phyloP scores from a whole-genome alignment of 1,140 invertebrate genomes.

The Drosophila rhopaloa region DNA sequence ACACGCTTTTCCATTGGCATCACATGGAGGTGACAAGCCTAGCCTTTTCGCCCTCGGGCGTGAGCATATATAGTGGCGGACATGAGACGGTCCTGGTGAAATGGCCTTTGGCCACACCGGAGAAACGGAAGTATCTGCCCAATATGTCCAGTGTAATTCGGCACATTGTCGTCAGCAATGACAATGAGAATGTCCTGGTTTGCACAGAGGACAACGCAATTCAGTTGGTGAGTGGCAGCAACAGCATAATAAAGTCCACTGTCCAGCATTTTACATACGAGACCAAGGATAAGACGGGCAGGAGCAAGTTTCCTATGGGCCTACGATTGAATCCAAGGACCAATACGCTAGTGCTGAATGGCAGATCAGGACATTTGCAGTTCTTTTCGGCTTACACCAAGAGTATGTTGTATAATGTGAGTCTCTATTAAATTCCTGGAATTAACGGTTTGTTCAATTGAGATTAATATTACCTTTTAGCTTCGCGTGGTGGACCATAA shows the following conservation, averaged over 20 bases:
- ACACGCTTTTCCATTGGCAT: slow-evolving; percentile 91
- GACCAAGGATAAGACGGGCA: slow-evolving; percentile 83
- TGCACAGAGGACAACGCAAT: slow-evolving; percentile 92
- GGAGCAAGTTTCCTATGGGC: slow-evolving; percentile 87
- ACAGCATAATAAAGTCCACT: slow-evolving; percentile 86
- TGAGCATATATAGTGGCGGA: slow-evolving; percentile 90
- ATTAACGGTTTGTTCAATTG: neutral
- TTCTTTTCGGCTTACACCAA: slow-evolving; percentile 90
- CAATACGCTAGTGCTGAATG: slow-evolving; percentile 90
- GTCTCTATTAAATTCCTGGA: slow-evolving; percentile 43
- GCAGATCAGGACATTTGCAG: slow-evolving; percentile 91
- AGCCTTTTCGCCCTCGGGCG: slow-evolving; percentile 89
- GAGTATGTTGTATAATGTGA: slow-evolving; percentile 91
- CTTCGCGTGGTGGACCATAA: slow-evolving; percentile 91
- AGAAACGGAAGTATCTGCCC: slow-evolving; percentile 89
- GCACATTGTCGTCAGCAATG: slow-evolving; percentile 88
- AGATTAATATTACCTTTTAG: slow-evolving; percentile 85
- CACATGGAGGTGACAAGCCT: slow-evolving; percentile 89
- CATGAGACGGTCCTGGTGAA: slow-evolving; percentile 92
- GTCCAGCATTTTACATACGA: slow-evolving; percentile 90
- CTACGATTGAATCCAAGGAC: slow-evolving; percentile 89
- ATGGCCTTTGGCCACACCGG: slow-evolving; percentile 87
- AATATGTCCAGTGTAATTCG: slow-evolving; percentile 89
- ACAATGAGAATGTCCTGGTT: slow-evolving; percentile 88
- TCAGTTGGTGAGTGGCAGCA: slow-evolving; percentile 87